Conservation (phyloP, 2,888 invertebrate species). For the Sarcophaga caerulescens region DNA sequence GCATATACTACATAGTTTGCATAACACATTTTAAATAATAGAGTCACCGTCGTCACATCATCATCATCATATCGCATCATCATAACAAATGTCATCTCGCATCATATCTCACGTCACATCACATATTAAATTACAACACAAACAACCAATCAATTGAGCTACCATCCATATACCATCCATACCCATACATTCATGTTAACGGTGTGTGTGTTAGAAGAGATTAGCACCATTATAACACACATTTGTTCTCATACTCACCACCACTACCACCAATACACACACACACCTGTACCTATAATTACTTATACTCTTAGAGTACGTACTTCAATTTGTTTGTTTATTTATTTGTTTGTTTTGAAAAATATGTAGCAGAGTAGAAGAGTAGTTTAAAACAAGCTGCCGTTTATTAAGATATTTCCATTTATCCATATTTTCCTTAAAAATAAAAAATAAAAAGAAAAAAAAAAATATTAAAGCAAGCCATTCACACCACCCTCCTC, state of each 20-base stretch:
- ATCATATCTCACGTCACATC: background rate
- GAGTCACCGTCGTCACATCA: constrained; percentile 23
- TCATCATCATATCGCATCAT: constrained; percentile 50
- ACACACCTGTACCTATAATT: too few relatives aligned
- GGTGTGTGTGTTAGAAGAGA: background rate
- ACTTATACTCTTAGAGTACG: too few relatives aligned
- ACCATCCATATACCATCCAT: constrained; percentile 36
- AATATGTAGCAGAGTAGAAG: background rate
- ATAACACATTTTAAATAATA: constrained; percentile 23
- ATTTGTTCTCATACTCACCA: background rate
- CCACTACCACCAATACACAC: background rate
- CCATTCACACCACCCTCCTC: background rate
- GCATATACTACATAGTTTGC: constrained; percentile 45
- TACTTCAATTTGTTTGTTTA: background rate
- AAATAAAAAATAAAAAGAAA: background rate
- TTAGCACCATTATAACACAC: background rate
- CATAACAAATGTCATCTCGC: constrained; percentile 39
- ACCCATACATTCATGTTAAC: background rate
- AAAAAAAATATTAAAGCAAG: background rate
- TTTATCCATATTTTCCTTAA: background rate
- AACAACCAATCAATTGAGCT: constrained; percentile 31
- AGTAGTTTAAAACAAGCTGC: background rate
- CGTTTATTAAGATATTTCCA: background rate
- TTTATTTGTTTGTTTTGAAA: background rate
- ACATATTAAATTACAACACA: constrained; percentile 20